Evolutionary conservation across 2,113 vertebrate species (phyloP).

Genomic region (Ursus arctos): DNA sequence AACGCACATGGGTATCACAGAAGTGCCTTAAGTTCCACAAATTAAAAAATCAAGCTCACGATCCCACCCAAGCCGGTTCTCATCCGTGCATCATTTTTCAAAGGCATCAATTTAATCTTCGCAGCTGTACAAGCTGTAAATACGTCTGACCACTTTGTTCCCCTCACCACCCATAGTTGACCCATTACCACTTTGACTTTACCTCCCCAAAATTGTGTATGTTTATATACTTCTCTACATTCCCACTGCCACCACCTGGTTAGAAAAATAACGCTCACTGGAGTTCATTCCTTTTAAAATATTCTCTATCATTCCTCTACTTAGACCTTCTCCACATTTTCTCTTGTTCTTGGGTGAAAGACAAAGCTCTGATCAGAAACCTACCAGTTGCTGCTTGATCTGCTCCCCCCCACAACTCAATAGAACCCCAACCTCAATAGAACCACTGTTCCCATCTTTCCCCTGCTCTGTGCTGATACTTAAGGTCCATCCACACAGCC

Average conservation of each 20-base stretch:
- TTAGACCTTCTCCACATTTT: neutral
- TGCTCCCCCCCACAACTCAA: too few relatives aligned
- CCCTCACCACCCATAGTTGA: neutral
- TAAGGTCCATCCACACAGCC: neutral
- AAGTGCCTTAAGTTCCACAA: neutral
- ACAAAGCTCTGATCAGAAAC: neutral
- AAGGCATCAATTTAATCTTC: neutral
- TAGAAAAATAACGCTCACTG: neutral
- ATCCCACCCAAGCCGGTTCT: neutral
- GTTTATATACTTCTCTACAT: neutral
- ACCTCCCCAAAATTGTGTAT: neutral
- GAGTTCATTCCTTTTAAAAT: neutral
- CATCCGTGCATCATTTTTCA: neutral
- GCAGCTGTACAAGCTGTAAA: neutral
- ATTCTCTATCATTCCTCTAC: neutral
- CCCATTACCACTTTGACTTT: neutral
- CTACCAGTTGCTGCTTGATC: neutral
- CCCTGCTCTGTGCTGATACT: accelerated
- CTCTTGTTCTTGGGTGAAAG: neutral
- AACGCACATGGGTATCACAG: accelerated
- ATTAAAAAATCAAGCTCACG: neutral
- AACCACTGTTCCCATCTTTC: neutral
- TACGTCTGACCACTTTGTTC: neutral
- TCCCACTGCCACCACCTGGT: neutral
- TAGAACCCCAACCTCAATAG: neutral